Evolutionary conservation across 2,888 invertebrate genomes (phyloP).

Genomic region (Latrodectus elegans): DNA sequence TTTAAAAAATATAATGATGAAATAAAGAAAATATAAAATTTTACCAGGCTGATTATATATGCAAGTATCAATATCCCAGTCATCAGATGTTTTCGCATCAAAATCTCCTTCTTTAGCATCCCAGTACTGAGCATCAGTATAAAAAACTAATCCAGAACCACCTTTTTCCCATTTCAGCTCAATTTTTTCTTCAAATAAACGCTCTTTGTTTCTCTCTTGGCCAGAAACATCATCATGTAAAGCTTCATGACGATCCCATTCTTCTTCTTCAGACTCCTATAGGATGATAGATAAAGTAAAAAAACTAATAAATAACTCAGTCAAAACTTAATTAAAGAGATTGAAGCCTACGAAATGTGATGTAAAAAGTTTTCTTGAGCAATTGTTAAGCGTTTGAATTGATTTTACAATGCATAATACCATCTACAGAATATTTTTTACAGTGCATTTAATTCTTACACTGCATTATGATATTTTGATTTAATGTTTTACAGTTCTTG

Average conservation of each 20-base stretch:
- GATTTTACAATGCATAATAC: too few species aligned
- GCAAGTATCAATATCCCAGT: constrained; percentile 79
- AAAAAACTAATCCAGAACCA: constrained; percentile 79
- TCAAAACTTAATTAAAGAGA: too few species aligned
- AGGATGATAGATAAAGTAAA: constrained; percentile 71
- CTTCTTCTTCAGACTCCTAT: constrained; percentile 76
- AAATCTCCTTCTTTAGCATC: constrained; percentile 77
- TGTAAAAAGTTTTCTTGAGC: too few species aligned
- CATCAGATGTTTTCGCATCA: constrained; percentile 78
- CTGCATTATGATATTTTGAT: too few species aligned
- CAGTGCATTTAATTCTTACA: too few species aligned
- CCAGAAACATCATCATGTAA: constrained; percentile 77
- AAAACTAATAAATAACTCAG: not conserved
- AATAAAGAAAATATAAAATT: too few species aligned
- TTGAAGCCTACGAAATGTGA: too few species aligned
- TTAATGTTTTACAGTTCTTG: too few species aligned
- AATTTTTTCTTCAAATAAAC: constrained; percentile 76
- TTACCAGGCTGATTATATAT: constrained; percentile 76
- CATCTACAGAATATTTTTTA: too few species aligned
- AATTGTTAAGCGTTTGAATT: too few species aligned
- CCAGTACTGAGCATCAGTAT: constrained; percentile 79
- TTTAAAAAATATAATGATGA: too few species aligned
- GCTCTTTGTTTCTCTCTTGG: constrained; percentile 77
- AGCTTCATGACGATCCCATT: constrained; percentile 78
- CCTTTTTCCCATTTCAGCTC: constrained; percentile 80